Percentiles rank a stretch among this genome's conserved stretches.
phyloP scores from a whole-genome alignment of 2,888 invertebrate genomes.

The Drosophila pegasa region DNA sequence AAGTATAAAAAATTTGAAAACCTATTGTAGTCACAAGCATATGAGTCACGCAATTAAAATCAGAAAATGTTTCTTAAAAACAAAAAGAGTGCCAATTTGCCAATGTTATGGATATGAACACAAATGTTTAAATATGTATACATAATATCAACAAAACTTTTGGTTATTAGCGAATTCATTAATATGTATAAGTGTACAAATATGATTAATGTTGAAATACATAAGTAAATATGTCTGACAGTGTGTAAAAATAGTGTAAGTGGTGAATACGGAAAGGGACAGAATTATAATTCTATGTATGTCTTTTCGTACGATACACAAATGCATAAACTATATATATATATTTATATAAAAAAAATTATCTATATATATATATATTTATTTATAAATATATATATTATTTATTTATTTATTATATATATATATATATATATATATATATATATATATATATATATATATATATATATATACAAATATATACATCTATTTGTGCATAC shows the following conservation, averaged over 20 bases:
- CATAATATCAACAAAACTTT: slow-evolving; percentile 3
- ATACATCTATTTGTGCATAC: slow-evolving; percentile 3
- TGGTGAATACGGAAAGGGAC: slow-evolving; percentile 3
- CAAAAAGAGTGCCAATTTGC: slow-evolving; percentile 2
- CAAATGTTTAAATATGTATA: slow-evolving; percentile 5
- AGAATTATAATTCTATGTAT: slow-evolving; percentile 7
- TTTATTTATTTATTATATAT: too few relatives aligned
- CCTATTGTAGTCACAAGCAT: slow-evolving; percentile 10
- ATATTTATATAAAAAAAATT: neutral
- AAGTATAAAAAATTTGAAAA: slow-evolving; percentile 34
- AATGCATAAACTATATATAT: neutral
- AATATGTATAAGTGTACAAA: neutral
- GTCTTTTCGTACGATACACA: slow-evolving; percentile 10
- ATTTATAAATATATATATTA: neutral
- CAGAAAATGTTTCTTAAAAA: slow-evolving; percentile 3
- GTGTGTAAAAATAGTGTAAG: slow-evolving; percentile 7
- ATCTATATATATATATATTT: neutral
- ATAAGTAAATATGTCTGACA: neutral
- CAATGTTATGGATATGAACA: slow-evolving; percentile 6
- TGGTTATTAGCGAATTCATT: slow-evolving; percentile 7
- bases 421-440: neutral
- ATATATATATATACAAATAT: neutral
- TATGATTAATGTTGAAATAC: slow-evolving; percentile 15
- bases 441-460: neutral
- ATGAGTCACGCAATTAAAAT: slow-evolving; percentile 1